phyloP scores from a whole-genome alignment of 2,113 vertebrate genomes.

The Bubo bubo region DNA sequence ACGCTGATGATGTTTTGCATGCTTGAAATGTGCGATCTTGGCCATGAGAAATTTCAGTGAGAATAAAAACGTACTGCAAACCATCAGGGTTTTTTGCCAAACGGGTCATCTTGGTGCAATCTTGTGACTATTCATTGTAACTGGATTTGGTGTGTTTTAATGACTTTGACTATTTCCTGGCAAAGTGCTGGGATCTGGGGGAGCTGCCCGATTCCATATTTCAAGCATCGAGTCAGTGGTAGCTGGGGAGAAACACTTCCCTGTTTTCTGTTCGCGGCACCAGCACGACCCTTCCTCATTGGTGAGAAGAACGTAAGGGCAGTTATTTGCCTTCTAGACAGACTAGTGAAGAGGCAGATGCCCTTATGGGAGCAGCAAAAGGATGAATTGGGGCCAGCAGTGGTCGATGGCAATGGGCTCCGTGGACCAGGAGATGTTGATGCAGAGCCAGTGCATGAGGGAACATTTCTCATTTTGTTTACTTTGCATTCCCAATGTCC shows the following conservation, averaged over 20 bases:
- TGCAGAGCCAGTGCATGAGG: not conserved
- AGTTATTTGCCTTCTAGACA: not conserved
- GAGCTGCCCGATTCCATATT: not conserved
- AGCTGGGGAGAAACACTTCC: not conserved
- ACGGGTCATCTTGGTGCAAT: not conserved
- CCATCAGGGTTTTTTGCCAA: not conserved
- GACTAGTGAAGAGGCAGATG: not conserved
- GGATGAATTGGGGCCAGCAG: not conserved
- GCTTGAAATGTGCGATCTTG: not conserved
- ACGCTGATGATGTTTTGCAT: not conserved
- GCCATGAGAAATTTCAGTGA: not conserved
- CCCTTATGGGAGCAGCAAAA: not conserved
- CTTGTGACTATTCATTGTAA: not conserved
- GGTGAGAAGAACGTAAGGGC: accelerated
- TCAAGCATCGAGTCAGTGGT: not conserved
- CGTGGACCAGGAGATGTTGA: not conserved
- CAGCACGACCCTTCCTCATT: accelerated
- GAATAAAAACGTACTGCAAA: not conserved
- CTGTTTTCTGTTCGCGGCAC: not conserved
- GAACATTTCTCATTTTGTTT: not conserved
- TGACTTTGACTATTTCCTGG: constrained; percentile 1
- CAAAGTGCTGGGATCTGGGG: not conserved
- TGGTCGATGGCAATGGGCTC: not conserved
- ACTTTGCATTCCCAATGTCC: not conserved
- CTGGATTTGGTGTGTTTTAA: not conserved